Conservation (phyloP, 1,140 invertebrate species). For the Hyphantria cunea region DNA sequence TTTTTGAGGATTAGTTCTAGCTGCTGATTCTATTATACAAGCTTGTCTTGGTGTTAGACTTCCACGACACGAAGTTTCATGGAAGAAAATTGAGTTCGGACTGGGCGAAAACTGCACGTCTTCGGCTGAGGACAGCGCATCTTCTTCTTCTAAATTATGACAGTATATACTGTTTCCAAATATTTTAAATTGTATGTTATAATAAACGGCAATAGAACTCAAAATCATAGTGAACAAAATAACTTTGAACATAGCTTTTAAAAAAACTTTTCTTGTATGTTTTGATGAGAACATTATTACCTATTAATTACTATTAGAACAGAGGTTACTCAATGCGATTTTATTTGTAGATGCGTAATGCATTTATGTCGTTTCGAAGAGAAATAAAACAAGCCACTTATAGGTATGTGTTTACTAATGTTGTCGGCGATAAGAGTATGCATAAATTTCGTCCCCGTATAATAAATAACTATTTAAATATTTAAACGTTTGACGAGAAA, state of each 20-base stretch:
- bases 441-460: no score
- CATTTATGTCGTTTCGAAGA: no score
- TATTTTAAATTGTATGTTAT: neutral
- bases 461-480: no score
- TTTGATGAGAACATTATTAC: conserved; percentile 10
- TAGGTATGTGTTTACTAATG: no score
- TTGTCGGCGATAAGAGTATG: no score
- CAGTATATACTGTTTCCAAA: conserved; percentile 37
- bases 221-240: neutral
- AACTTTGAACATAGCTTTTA: neutral
- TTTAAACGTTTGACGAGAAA: no score
- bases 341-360: no score
- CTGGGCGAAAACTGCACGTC: conserved; percentile 31
- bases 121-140: conserved; percentile 35
- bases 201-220: conserved; percentile 1
- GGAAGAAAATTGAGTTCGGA: conserved; percentile 81
- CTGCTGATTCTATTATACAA: conserved; percentile 84
- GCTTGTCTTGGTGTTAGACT: conserved; percentile 79
- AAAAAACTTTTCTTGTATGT: neutral
- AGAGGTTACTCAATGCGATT: no score
- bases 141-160: conserved; percentile 34
- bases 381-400: no score
- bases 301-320: no score
- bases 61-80: conserved; percentile 81
- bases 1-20: conserved; percentile 79